phyloP scores from a whole-genome alignment of 2,797 vertebrate species.

The Euphonia xanthogaster region DNA sequence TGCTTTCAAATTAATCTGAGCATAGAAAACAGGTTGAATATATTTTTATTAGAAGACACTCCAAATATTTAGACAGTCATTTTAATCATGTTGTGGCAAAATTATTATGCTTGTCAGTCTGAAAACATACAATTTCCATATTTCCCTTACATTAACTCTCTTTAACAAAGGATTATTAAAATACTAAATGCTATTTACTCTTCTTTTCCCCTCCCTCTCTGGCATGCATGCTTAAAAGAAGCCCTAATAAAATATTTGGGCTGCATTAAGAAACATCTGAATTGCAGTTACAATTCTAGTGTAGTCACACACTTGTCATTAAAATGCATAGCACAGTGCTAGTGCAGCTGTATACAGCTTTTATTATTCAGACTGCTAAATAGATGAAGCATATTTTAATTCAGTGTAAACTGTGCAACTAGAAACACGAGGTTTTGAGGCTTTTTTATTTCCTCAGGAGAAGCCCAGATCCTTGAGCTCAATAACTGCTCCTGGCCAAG shows the following conservation, averaged over 20 bases:
- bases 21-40: slow-evolving; percentile 66
- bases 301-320: slow-evolving; percentile 76
- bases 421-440: slow-evolving; percentile 37
- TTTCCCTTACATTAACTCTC: slow-evolving; percentile 69
- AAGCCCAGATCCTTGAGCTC: slow-evolving; percentile 55
- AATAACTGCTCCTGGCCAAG: slow-evolving; percentile 65
- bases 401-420: slow-evolving; percentile 69
- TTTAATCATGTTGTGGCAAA: slow-evolving; percentile 76
- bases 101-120: slow-evolving; percentile 72
- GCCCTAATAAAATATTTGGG: slow-evolving; percentile 66
- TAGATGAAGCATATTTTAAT: slow-evolving; percentile 76
- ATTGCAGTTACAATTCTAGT: slow-evolving; percentile 71
- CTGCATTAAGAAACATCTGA: slow-evolving; percentile 75
- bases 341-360: slow-evolving; percentile 77
- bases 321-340: slow-evolving; percentile 73
- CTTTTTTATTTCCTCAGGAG: slow-evolving; percentile 53
- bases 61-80: slow-evolving; percentile 80
- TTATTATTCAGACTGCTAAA: slow-evolving; percentile 77
- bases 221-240: slow-evolving; percentile 57
- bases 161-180: slow-evolving; percentile 77
- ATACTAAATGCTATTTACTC: slow-evolving; percentile 77
- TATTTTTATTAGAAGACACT: slow-evolving; percentile 71
- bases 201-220: slow-evolving; percentile 52
- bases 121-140: slow-evolving; percentile 78
- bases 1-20: slow-evolving; percentile 74